phyloP scores from a whole-genome alignment of 2,797 vertebrate species.

The Lithobates sylvaticus region DNA sequence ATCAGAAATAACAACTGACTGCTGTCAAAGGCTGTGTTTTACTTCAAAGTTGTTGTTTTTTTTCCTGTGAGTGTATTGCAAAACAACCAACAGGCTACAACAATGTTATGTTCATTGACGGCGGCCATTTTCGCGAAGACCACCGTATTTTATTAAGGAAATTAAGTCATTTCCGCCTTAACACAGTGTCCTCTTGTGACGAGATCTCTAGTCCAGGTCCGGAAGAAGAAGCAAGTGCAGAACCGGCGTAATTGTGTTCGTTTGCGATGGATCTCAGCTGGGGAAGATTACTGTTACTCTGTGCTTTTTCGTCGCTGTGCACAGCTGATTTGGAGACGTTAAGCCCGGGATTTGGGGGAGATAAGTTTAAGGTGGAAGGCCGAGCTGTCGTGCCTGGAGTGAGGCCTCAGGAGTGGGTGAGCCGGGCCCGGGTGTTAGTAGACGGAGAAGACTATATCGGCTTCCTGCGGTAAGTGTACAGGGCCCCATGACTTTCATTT shows the following conservation, averaged over 20 bases:
- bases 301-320: not conserved
- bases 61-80: too few species aligned
- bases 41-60: too few species aligned
- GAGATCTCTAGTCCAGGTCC: not conserved
- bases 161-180: not conserved
- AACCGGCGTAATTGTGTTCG: too few species aligned
- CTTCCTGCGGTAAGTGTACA: slow-evolving; percentile 85
- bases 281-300: not conserved
- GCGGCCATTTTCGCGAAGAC: slow-evolving; percentile 3
- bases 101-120: not conserved
- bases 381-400: slow-evolving; percentile 89
- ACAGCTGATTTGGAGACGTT: slow-evolving; percentile 9
- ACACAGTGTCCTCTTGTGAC: not conserved
- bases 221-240: not conserved
- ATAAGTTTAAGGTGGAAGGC: slow-evolving; percentile 93
- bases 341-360: slow-evolving; percentile 68
- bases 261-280: not conserved
- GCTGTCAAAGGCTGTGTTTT: too few species aligned
- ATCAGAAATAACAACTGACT: too few species aligned
- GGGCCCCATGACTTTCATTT: too few species aligned
- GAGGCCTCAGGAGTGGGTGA: slow-evolving; percentile 93
- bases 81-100: too few species aligned
- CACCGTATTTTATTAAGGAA: not conserved
- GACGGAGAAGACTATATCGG: slow-evolving; percentile 93
- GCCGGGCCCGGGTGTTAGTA: slow-evolving; percentile 86